phyloP scores from a whole-genome alignment of 1,140 invertebrate genomes.

The Maconellicoccus hirsutus region DNA sequence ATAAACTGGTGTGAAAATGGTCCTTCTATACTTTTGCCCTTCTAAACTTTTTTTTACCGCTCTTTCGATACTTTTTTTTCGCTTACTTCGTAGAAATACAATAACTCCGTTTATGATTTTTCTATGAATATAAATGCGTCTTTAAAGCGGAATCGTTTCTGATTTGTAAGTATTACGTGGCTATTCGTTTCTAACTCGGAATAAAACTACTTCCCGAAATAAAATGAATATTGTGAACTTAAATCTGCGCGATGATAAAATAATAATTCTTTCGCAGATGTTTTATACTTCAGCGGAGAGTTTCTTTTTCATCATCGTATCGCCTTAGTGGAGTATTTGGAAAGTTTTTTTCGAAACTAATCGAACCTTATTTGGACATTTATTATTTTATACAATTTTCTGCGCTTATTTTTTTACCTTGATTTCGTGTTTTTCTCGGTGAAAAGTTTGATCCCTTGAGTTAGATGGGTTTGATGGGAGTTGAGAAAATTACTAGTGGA shows the following conservation, averaged over 20 bases:
- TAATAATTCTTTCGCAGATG: background rate
- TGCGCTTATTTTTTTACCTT: too few species aligned
- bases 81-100: background rate
- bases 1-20: conserved; percentile 4
- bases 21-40: background rate
- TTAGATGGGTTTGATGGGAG: too few species aligned
- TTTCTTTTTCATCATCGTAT: too few species aligned
- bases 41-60: background rate
- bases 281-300: too few species aligned
- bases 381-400: too few species aligned
- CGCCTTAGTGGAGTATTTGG: too few species aligned
- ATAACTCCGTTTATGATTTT: background rate
- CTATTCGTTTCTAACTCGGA: background rate
- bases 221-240: background rate
- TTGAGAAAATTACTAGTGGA: too few species aligned
- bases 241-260: background rate
- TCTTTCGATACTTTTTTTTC: background rate
- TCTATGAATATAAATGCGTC: conserved; percentile 9
- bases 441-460: too few species aligned
- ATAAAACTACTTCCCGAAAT: background rate
- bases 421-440: too few species aligned
- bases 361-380: too few species aligned
- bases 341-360: too few species aligned
- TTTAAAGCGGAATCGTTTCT: conserved; percentile 2
- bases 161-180: background rate